Evolutionary conservation across 2,797 vertebrate genomes (phyloP), one percentile per base, ranked within the genome.

Genomic region (Diplodus puntazzo): DNA sequence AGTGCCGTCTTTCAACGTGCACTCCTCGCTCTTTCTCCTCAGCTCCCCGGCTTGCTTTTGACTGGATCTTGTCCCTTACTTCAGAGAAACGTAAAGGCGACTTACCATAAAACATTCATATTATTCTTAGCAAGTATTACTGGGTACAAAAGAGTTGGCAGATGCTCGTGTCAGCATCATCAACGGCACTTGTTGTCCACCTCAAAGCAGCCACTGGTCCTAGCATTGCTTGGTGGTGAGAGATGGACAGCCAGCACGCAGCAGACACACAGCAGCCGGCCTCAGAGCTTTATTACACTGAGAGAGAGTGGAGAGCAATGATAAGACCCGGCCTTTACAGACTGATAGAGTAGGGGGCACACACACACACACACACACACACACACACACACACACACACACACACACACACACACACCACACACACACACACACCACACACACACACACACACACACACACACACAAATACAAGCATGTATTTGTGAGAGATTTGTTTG

Each of bases 181-280:
- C 62, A 76, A 63, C 52, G 54, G 62, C 59, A 63, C 46, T 79
- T 83, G 55, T 80, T 84, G 69, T 87, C 52, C 54, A 63, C 66
- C 79, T 85, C 84, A 88, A 88, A 83, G 81, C 76, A 72, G 67
- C 83, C 82, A 75, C 53, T 88, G 85, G 84, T 74, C 34, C 20
- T 60, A 73, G 91, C 94, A 95, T 95, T 94, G 86, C 89, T 66
- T 93, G 87, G 94, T 94, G 94, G 73, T 94, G 95, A 95, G 77
- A 92, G 95, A 94, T 85, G 87, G 85, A 85, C 75, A 79, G 87
- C 67, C 34, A 73, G 87, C 81, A 79, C 49, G 45, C 69, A 25
- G 45, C 69, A 25, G 86, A 81, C 82, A 57, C 75, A 69, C 79
- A 48, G 75, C 73, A 79, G 85, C 77, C 71, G 64, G 87, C 87